Evolutionary conservation across 2,797 vertebrate species (phyloP), one percentile per base, ranked within the genome.

Genomic region (Botia kubotai): DNA sequence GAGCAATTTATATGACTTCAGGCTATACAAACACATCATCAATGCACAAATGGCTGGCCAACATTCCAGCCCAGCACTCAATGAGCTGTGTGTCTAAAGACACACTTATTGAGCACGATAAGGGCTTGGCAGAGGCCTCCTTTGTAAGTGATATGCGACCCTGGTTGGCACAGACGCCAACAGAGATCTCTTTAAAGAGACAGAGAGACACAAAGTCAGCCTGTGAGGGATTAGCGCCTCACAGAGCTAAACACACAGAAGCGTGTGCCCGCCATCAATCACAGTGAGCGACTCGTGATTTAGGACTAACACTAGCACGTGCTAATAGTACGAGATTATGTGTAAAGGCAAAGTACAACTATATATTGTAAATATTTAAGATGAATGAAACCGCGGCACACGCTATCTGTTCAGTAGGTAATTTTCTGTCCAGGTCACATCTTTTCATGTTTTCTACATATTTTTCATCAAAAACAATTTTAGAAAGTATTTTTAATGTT

Each of bases 101-200:
- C 85, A 86, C 83, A 81, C 83, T 86, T 82, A 88, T 89, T 91
- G 53, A 70, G 72, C 39, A 57, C 85, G 89, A 91, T 84, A 86
- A 83, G 29, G 86, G 87, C 87, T 80, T 86, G 89, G 90, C 88
- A 72, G 86, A 91, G 82, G 87, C 88, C 88, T 89, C 90, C 93
- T 94, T 94, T 93, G 92, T 94, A 94, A 94, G 91, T 91, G 93
- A 94, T 93, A 90, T 86, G 90, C 79, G 88, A 86, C 84, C 82
- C 86, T 85, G 88, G 88, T 86, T 90, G 90, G 91, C 90, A 90
- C 88, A 86, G 86, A 90, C 90, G 91, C 92, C 92, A 92, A 89
- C 88, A 75, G 83, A 89, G 87, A 93, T 91, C 92, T 88, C 90
- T 86, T 88, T 88, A 91, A 92, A 92, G 89, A 87, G 87, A 84